These are phyloP conservation scores for Styela plicata DNA, from an alignment of 23 tunicate species.

Conservation along the genomic window DNA sequence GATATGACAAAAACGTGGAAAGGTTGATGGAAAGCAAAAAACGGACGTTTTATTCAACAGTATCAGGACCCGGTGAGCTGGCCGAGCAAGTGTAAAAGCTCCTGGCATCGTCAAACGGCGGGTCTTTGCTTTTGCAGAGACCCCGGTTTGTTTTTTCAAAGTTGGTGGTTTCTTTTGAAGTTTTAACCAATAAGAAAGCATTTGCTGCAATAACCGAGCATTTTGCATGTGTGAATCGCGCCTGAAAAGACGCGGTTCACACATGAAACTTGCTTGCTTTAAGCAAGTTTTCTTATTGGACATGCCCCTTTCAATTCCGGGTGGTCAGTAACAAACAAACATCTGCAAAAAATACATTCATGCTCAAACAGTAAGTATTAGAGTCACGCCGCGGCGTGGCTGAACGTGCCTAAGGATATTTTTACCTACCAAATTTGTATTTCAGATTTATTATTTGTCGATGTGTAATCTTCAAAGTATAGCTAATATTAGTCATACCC, in stretches of 20 bases:
- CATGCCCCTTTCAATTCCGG: neutral
- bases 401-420: neutral
- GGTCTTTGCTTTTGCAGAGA: neutral
- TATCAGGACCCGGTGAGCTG: conserved; percentile 1
- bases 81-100: neutral
- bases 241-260: too few species aligned
- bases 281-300: too few species aligned
- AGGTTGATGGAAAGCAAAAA: neutral
- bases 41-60: neutral
- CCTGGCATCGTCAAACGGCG: neutral
- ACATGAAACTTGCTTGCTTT: too few species aligned
- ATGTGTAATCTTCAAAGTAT: neutral
- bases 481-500: neutral
- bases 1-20: neutral
- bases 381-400: neutral
- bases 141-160: neutral
- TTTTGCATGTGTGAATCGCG: too few species aligned
- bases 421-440: neutral
- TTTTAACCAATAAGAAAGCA: too few species aligned
- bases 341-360: neutral
- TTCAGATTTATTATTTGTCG: neutral
- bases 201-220: too few species aligned
- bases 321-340: neutral
- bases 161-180: neutral
- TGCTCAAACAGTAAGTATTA: neutral